Base-by-base conservation (phyloP, 2,113 vertebrate species). In the Upupa epops region DNA sequence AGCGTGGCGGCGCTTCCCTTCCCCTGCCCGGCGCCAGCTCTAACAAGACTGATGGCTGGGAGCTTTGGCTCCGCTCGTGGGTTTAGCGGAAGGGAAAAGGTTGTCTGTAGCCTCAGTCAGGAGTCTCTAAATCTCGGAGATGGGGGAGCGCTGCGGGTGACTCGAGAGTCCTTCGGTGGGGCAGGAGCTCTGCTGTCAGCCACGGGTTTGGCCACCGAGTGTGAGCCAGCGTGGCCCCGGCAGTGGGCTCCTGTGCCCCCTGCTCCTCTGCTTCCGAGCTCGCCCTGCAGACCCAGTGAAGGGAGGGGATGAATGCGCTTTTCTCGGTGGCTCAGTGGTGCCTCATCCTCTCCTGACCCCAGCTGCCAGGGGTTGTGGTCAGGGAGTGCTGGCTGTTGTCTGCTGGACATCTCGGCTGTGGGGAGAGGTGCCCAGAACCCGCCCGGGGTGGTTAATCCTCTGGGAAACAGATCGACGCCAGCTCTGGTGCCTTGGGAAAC, bases 11-110 rank as follows among this genome's bases (percentile, higher is more conserved):
- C 69, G 78, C 37, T 14, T 66, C 91, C 55, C 61, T 63, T 72
- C 83, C 17, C 4, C 49, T 70, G 72, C 26, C 66, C 28, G 6
- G 68, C 77, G 87, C 32, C 18, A 6, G 29, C 21, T 4, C 8
- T 65, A 21, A 55, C 71, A 11, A 4, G 90, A 70, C 90, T 83
- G 59, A 75, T 54, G 74, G 92, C 96, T 92, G 96, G 97, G 96
- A 92, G 97, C 91, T 96, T 97, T 98, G 95, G 77, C 97, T 97
- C 96, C 94, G 96, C 66, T 94, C 95, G 98, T 98, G 95, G 98
- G 97, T 96, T 97, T 90, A 58, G 68, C 59, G 92, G 86, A 91
- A 97, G 96, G 96, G 92, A 84, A 91, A 90, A 95, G 78, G 66
- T 55, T 19, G 78, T 70, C 22, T 16, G 1, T 26, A 37, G 51